Evolutionary conservation across 2,797 vertebrate genomes (phyloP).

Genomic region (Molossus molossus): DNA sequence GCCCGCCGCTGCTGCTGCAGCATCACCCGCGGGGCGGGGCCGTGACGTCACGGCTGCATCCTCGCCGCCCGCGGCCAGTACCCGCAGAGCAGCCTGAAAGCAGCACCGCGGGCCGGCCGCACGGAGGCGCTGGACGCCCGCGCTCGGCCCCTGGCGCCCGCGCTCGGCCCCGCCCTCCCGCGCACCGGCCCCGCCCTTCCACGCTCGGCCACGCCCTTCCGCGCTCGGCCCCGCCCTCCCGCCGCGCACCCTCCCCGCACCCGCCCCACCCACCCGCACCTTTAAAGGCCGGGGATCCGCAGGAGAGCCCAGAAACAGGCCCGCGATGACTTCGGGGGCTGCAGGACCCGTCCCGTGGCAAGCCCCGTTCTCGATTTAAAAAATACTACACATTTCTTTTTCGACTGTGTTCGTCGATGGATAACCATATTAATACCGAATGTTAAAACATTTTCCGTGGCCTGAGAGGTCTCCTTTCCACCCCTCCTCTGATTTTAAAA

Average conservation of each 20-base stretch:
- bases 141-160: background rate
- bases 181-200: background rate
- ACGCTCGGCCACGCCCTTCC: too few relatives aligned
- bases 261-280: background rate
- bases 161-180: background rate
- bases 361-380: background rate
- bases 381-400: background rate
- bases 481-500: background rate
- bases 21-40: constrained; percentile 83
- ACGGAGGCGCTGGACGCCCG: background rate
- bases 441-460: too few relatives aligned
- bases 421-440: accelerated
- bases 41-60: constrained; percentile 84
- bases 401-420: accelerated
- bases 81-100: constrained; percentile 80
- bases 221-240: background rate
- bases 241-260: too few relatives aligned
- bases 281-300: background rate
- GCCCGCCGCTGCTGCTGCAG: constrained; percentile 72
- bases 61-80: constrained; percentile 32
- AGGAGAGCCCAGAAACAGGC: background rate
- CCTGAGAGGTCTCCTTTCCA: accelerated
- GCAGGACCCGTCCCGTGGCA: background rate
- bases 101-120: constrained; percentile 33
- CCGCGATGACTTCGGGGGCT: background rate